phyloP scores from a whole-genome alignment of 2,113 vertebrate species.

The Oryzias javanicus region DNA sequence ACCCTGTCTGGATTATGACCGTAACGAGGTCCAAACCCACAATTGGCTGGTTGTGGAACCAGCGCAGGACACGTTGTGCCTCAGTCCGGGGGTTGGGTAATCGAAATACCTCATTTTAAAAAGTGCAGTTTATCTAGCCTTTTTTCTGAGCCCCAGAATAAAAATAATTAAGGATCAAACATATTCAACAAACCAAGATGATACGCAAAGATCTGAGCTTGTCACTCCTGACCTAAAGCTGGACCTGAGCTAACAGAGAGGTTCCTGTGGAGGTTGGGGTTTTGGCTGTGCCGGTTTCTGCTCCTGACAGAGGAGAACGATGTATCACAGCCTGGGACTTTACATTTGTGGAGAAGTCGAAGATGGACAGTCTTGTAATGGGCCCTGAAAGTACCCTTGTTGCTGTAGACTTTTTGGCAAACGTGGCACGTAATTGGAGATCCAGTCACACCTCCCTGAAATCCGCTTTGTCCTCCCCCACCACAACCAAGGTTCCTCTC shows the following conservation, averaged over 20 bases:
- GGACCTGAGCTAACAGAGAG: constrained; percentile 66
- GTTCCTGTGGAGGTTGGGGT: constrained; percentile 94
- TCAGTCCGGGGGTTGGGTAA: too few species aligned
- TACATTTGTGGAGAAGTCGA: constrained; percentile 93
- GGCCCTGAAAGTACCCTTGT: constrained; percentile 95
- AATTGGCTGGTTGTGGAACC: too few species aligned
- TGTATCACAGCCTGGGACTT: constrained; percentile 90
- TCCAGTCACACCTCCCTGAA: constrained; percentile 69
- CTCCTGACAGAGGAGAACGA: constrained; percentile 96
- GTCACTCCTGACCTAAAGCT: constrained; percentile 53
- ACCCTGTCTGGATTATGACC: too few species aligned
- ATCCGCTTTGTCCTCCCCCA: constrained; percentile 56
- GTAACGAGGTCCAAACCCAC: too few species aligned
- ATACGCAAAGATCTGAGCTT: constrained; percentile 49
- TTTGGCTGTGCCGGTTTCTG: constrained; percentile 96
- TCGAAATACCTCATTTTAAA: too few species aligned
- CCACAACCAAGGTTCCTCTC: constrained; percentile 76
- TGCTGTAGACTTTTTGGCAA: constrained; percentile 95
- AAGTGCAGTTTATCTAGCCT: too few species aligned
- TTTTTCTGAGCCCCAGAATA: not conserved
- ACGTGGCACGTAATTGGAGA: constrained; percentile 91
- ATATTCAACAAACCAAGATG: constrained; percentile 2
- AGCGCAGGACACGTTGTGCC: too few species aligned
- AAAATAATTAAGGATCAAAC: not conserved
- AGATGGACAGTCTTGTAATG: constrained; percentile 98